Conservation (phyloP, 2,888 invertebrate genomes). For the Oscheius myriophilus region DNA sequence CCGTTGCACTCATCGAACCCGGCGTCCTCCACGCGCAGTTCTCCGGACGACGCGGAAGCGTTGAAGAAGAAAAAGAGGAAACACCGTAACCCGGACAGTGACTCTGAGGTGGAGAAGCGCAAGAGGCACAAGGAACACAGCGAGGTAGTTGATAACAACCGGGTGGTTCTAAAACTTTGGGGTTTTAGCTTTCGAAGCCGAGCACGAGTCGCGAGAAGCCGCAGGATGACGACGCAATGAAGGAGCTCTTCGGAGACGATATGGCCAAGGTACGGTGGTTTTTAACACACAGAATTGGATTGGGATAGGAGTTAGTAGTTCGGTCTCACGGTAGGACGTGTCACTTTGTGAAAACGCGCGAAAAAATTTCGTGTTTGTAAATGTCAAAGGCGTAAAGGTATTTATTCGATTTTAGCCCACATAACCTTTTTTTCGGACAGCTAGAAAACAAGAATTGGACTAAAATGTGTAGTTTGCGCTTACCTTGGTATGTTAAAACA, state of each 20-base stretch:
- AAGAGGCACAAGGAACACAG: constrained; percentile 8
- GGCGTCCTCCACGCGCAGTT: constrained; percentile 10
- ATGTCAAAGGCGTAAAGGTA: too few relatives aligned
- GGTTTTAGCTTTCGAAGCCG: constrained; percentile 17
- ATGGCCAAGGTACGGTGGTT: constrained; percentile 9
- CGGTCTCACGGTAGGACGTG: too few relatives aligned
- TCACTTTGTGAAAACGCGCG: too few relatives aligned
- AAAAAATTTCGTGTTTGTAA: too few relatives aligned
- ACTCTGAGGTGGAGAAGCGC: constrained; percentile 17
- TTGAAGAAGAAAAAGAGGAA: constrained; percentile 11
- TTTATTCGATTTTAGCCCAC: too few relatives aligned
- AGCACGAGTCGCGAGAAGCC: constrained; percentile 8
- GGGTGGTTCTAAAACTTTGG: background rate
- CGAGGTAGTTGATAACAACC: background rate
- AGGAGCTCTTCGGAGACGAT: constrained; percentile 33
- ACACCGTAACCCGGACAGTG: constrained; percentile 13
- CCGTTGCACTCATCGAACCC: background rate
- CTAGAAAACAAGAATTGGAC: too few relatives aligned
- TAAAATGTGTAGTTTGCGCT: too few relatives aligned
- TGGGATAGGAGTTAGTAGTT: too few relatives aligned
- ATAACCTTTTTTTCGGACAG: too few relatives aligned
- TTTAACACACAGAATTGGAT: background rate
- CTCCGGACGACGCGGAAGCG: background rate
- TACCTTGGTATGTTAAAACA: too few relatives aligned
- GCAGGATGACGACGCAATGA: constrained; percentile 5